Evolutionary conservation across 2,888 invertebrate genomes (phyloP), one percentile per base, ranked within the genome.

Genomic region (Meteorus colon): DNA sequence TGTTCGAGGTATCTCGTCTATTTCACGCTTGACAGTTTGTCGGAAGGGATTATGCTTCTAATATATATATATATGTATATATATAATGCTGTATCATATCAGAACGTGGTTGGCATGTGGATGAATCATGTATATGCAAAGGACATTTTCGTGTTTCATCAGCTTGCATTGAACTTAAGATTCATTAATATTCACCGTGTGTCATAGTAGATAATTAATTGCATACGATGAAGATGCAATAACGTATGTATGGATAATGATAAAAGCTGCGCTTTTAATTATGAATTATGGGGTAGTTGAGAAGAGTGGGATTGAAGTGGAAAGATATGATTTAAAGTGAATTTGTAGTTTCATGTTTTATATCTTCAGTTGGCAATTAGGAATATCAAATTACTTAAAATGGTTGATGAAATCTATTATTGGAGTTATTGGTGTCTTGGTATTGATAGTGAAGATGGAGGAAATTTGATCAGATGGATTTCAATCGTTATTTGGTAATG

Each of bases 11-110:
- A 59, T 34, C 60, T 55, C 73, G 68, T 77, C 74, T 79, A 78
- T 77, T 77, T 73, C 68, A 74, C 70, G 73, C 76, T 78, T 69
- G 69, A 67, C 27, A 71, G 37, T 75, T 75, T 77, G 73, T 51
- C 71, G 60, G 31, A 63, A 68, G 27, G 27, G 45, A 68, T 60
- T 75, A 73, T n/a, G 51, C 55, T 51, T 19, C 5, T 63, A 37
- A 27, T 31, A 65, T 59, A 70, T n/a, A 71, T 62, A 51, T 31
- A 51, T 19, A 24, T 60, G 29, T 60, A 29, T 19, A 60, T 24
- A 24, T 24, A 24, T 24, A 24, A 24, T 24, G 24, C 24, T 24
- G 37, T 34, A 63, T 63, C n/a, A 31, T 19, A 55, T 63, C 31
- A 63, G 14, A n/a, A 63, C 34, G 63, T 55, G 55, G 19, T 55